Base-by-base conservation (phyloP, 1,140 invertebrate genomes). In the Centruroides sculpturatus region DNA sequence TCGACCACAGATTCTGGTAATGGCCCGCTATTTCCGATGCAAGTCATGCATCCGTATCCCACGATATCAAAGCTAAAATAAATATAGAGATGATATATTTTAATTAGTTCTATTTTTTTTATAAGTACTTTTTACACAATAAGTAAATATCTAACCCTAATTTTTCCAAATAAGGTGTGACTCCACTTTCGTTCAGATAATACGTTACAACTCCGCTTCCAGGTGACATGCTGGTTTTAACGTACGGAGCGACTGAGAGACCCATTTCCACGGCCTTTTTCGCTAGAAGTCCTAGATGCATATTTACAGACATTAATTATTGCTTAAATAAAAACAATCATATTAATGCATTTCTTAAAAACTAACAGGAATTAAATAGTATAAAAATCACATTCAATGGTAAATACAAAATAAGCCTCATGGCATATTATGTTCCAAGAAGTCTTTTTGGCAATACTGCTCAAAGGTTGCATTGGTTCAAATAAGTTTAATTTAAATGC, bases 1-100 rank as follows among this genome's bases (percentile, higher is more conserved):
- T 92, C 88, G 0, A 84, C 84, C 35, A 99, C 86, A 64, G 85
- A 80, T 61, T 96, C 92, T 59, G 91, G 86, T 7, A 99, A 80
- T 0, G 92, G 92, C 10, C 95, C 95, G 55, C 87, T 91, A 74
- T 98, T 98, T 8, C 96, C 96, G 66, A 99, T 99, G 74, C 95
- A 98, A 0, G 94, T 98, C 93, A 97, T 98, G 75, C 95, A 98
- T 3, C 95, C 82, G 71, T 94, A 97, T n/a, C 94, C 94, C 41
- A 91, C 87, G 58, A 93, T 85, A 69, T 92, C 82, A 74, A 98
- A 99, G 8, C 76, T 77, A 59, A 36, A 69, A 61, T 8, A 41
- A 8, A 41, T 2, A 23, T 23, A 60, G 35, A 47, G 57, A 47
- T 60, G 62, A 47, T 23, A 7, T 56, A n/a, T n/a, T n/a, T n/a